Percentiles rank a stretch among this genome's conserved stretches.
Conservation (phyloP, 2,888 invertebrate species). For the Himalopsyche tibetana region DNA sequence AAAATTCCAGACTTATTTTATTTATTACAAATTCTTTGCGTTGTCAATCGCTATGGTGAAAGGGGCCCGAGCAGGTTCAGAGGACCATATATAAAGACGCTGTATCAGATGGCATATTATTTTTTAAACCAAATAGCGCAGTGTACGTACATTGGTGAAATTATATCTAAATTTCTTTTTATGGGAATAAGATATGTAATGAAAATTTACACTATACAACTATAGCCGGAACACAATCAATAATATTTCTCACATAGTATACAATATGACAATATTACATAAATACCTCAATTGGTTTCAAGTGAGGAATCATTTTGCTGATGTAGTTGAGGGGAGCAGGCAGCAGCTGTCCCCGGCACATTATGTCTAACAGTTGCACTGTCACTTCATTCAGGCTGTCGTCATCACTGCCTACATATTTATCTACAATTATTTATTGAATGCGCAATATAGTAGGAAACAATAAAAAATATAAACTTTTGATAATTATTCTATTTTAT, state of each 20-base stretch:
- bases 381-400: constrained; percentile 75
- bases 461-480: background rate
- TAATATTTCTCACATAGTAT: background rate
- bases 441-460: constrained; percentile 28
- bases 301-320: constrained; percentile 83
- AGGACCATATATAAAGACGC: no score
- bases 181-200: no score
- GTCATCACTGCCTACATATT: constrained; percentile 63
- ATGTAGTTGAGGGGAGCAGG: constrained; percentile 89
- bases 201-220: no score
- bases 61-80: no score
- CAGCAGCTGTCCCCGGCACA: constrained; percentile 90
- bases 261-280: background rate
- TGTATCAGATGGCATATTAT: no score
- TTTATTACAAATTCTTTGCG: no score
- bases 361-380: constrained; percentile 83
- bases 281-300: constrained; percentile 82
- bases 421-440: constrained; percentile 62
- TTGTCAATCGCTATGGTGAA: no score
- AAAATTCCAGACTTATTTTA: no score
- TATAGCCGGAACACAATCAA: no score
- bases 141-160: no score
- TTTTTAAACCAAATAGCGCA: no score
- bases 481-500: background rate
- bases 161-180: no score